Conservation (phyloP, 2,888 invertebrate genomes). For the Sphinx pinastri region DNA sequence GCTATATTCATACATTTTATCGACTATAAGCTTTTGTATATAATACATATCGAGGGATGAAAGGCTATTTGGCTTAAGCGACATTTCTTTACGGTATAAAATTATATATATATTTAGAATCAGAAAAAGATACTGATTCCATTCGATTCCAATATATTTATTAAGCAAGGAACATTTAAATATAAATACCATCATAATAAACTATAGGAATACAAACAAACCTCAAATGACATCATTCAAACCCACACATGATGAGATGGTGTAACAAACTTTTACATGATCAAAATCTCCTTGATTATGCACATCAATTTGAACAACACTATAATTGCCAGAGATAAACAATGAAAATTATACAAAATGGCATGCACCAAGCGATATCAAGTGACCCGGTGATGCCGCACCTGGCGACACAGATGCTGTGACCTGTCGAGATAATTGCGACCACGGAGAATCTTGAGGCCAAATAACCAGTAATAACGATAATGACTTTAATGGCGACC, state of each 20-base stretch:
- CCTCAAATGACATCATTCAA: background rate
- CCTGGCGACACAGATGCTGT: conserved; percentile 50
- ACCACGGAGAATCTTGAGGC: conserved; percentile 13
- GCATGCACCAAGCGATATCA: background rate
- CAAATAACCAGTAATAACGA: background rate
- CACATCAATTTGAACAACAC: background rate
- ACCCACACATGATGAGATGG: background rate
- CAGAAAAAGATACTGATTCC: too few species aligned
- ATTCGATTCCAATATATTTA: too few species aligned
- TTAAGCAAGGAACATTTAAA: too few species aligned
- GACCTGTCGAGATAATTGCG: conserved; percentile 51
- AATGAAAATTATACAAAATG: background rate
- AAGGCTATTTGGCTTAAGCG: too few species aligned
- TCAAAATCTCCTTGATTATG: background rate
- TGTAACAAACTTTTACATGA: background rate
- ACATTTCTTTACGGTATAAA: too few species aligned
- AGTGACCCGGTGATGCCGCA: conserved; percentile 23
- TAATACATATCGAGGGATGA: too few species aligned
- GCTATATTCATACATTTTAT: too few species aligned
- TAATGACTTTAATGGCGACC: background rate
- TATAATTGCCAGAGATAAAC: background rate
- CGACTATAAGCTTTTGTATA: too few species aligned
- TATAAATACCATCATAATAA: too few species aligned
- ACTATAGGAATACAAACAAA: background rate
- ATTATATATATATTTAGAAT: too few species aligned